A percentile compares a stretch with the other conserved stretches of the same genome.
Conservation (phyloP, 2,888 invertebrate genomes). For the Acheta domesticus region DNA sequence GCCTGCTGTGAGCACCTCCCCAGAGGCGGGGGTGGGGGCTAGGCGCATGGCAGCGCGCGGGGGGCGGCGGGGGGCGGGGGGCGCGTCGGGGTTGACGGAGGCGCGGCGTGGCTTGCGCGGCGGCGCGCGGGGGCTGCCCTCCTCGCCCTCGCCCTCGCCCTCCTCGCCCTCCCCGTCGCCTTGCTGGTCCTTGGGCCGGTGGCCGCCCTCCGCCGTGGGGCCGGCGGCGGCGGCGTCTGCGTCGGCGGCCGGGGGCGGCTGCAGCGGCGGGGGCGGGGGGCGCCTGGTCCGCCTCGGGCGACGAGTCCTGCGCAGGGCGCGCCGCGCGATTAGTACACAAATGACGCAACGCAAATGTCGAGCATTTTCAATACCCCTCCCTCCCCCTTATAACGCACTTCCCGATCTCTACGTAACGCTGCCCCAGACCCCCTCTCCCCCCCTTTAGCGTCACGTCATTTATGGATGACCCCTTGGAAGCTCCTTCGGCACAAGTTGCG, state of each 20-base stretch:
- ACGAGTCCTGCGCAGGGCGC: background rate
- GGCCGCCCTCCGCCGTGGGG: background rate
- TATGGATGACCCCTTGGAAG: too few relatives aligned
- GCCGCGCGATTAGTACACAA: background rate
- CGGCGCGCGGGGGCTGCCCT: slow-evolving; percentile 18
- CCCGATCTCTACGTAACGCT: too few relatives aligned
- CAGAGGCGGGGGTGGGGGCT: too few relatives aligned
- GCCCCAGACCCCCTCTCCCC: too few relatives aligned
- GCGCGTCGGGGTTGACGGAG: background rate
- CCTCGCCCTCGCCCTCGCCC: slow-evolving; percentile 3
- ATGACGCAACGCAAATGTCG: too few relatives aligned
- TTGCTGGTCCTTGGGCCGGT: too few relatives aligned
- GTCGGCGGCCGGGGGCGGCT: background rate
- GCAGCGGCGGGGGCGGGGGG: background rate
- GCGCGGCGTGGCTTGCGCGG: background rate
- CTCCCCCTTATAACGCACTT: too few relatives aligned
- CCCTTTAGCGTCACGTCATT: too few relatives aligned
- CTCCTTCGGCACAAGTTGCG: background rate
- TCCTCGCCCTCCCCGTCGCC: slow-evolving; percentile 22
- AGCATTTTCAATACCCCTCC: too few relatives aligned
- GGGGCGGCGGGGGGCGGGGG: background rate
- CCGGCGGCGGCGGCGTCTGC: background rate
- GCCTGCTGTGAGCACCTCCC: too few relatives aligned
- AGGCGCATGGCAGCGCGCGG: background rate
- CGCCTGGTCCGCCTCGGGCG: slow-evolving; percentile 20